Percentiles rank a stretch among this genome's conserved stretches.
Conservation (phyloP, 2,797 vertebrate species). For the Simalia tracyae region DNA sequence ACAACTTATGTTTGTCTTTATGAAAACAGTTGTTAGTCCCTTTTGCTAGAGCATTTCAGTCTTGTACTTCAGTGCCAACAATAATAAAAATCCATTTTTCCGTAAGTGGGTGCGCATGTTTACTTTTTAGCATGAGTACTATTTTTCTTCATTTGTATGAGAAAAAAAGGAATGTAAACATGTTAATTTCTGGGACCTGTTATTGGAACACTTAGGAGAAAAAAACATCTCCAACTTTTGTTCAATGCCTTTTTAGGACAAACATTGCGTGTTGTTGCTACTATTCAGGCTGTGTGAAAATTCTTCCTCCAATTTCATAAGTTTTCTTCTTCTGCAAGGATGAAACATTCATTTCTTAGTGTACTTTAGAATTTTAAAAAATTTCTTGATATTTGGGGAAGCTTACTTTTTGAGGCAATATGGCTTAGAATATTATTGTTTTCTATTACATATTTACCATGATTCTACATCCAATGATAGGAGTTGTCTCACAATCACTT, state of each 20-base stretch:
- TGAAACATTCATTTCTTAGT: background rate
- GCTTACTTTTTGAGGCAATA: background rate
- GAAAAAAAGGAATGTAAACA: background rate
- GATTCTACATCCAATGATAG: background rate
- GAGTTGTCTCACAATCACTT: background rate
- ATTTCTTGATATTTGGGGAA: background rate
- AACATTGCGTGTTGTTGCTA: background rate
- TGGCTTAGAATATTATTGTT: background rate
- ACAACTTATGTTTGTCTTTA: background rate
- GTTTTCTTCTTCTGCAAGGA: background rate
- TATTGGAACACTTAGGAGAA: background rate
- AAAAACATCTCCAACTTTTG: background rate
- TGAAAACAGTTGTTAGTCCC: background rate
- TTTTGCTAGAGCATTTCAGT: background rate
- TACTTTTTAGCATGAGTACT: background rate
- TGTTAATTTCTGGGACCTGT: background rate
- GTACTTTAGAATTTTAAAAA: background rate
- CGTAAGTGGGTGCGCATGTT: background rate
- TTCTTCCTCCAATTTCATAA: background rate
- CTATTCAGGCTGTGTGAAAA: background rate
- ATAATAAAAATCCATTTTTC: conserved; percentile 8
- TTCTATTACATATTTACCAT: background rate
- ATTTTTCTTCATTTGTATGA: background rate
- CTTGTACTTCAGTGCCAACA: background rate
- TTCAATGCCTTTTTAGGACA: background rate